A percentile compares a stretch with the other conserved stretches of the same genome.
Evolutionary conservation across 2,113 vertebrate species (phyloP).

Genomic region (Coptodon bakossiorum): DNA sequence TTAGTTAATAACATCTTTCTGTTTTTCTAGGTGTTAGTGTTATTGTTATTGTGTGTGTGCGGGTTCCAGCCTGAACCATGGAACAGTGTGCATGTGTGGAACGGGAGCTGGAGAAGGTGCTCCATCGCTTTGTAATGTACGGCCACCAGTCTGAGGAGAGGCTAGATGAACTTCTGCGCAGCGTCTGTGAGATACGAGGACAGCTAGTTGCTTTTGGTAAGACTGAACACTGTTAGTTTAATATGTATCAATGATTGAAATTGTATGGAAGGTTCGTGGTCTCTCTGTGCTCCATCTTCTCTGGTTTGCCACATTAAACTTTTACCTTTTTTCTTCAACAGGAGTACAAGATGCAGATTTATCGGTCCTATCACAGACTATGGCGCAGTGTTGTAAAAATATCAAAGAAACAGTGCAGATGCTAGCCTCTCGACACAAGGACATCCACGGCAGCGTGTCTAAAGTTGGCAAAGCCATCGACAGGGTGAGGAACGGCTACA

Average conservation of each 20-base stretch:
- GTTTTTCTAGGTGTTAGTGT: constrained; percentile 17
- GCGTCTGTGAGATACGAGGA: constrained; percentile 80
- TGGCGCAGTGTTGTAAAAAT: constrained; percentile 87
- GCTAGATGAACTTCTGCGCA: constrained; percentile 82
- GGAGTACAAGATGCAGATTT: constrained; percentile 82
- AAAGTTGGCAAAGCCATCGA: constrained; percentile 90
- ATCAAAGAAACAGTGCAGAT: constrained; percentile 88
- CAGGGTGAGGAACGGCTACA: constrained; percentile 64
- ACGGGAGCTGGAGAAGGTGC: constrained; percentile 86
- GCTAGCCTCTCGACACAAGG: constrained; percentile 84
- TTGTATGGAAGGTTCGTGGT: not conserved
- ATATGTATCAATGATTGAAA: not conserved
- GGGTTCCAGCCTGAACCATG: constrained; percentile 68
- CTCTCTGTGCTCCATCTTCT: not conserved
- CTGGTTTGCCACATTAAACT: not conserved
- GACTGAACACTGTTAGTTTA: not conserved
- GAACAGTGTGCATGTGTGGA: constrained; percentile 89
- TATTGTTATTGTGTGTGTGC: constrained; percentile 24
- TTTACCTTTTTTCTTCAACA: constrained; percentile 30
- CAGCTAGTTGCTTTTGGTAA: constrained; percentile 80
- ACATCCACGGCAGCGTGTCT: constrained; percentile 88
- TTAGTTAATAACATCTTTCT: not conserved
- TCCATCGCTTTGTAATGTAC: constrained; percentile 84
- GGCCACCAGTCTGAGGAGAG: constrained; percentile 86
- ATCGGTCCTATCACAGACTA: constrained; percentile 81